Base-by-base conservation (phyloP, 2,797 vertebrate genomes). In the Sparus aurata region DNA sequence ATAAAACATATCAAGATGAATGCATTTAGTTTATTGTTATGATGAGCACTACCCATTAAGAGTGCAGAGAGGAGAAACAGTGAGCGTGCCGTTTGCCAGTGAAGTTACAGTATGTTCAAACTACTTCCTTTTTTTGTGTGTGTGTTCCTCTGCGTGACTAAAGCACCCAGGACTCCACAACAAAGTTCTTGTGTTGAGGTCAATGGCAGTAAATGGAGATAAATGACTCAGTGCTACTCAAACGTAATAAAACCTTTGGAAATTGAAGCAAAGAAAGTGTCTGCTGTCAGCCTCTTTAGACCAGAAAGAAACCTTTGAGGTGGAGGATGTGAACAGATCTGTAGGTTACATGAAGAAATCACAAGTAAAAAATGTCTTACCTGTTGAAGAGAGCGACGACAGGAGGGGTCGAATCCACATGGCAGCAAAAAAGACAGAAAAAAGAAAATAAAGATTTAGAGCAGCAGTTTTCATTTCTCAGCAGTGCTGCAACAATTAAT, bases 361-460 rank as follows among this genome's bases (percentile, higher is more conserved):
- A 30, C 41, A 68, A 75, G 12, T 12, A 25, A 50, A 25, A 71
- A 18, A 67, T 50, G 23, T 77, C 76, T 89, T 89, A 90, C 79
- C 86, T 84, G 66, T 77, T 49, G 38, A 76, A 41, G 52, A 53
- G 23, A 67, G 12, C 50, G 38, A 1, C 18, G 12, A 18, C 69
- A 45, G 23, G 46, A 13, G 12, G 23, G 64, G 46, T 38, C 17
- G 12, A 23, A 69, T 54, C 49, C 57, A 61, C 12, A 55, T 18
- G 27, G 60, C 57, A 64, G 38, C 23, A 82, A 27, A 54, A 27
- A 64, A 34, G 17, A 73, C 38, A 38, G 25, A 77, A 43, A 50
- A 71, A 57, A 69, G 16, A 59, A 68, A 65, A 66, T 12, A 22
- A 27, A 4, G 64, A 16, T 23, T 87, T 77, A 85, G 69, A 73